A percentile compares a stretch with the other conserved stretches of the same genome.
Conservation (phyloP, 2,888 invertebrate species). For the Drosophila mimetica region DNA sequence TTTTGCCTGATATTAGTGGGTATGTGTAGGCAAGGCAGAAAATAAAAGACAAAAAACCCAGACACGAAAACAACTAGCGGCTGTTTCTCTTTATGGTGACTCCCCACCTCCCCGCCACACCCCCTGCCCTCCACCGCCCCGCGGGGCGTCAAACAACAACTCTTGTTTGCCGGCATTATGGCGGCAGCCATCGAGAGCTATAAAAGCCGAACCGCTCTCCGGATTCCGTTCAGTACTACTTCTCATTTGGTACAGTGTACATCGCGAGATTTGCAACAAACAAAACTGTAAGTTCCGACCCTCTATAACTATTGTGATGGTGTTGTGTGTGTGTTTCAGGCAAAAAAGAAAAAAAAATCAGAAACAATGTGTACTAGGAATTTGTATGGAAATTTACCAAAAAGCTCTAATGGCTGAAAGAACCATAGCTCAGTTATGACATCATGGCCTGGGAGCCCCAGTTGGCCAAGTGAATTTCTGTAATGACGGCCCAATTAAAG, state of each 20-base stretch:
- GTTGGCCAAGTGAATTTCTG: constrained; percentile 32
- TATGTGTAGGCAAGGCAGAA: constrained; percentile 7
- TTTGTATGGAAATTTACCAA: constrained; percentile 13
- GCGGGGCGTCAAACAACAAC: constrained; percentile 36
- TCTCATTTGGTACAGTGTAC: constrained; percentile 68
- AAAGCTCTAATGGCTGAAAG: constrained; percentile 6
- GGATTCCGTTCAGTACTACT: constrained; percentile 54
- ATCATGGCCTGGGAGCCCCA: constrained; percentile 17
- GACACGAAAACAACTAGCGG: constrained; percentile 34
- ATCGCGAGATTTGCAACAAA: constrained; percentile 40
- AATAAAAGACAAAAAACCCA: constrained; percentile 13
- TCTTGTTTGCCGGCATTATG: constrained; percentile 40
- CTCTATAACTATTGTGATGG: constrained; percentile 1
- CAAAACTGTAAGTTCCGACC: constrained; percentile 61
- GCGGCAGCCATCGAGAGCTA: constrained; percentile 38
- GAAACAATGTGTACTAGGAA: constrained; percentile 21
- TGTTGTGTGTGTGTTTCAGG: constrained; percentile 13
- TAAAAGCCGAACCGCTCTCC: constrained; percentile 57
- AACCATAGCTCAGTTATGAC: constrained; percentile 11
- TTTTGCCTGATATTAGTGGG: constrained; percentile 2
- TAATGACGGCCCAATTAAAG: constrained; percentile 36
- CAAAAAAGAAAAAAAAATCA: constrained; percentile 1
- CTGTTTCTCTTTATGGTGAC: constrained; percentile 32
- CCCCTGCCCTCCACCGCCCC: not conserved
- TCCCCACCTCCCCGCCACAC: constrained; percentile 1